Base-by-base conservation (phyloP, 2,888 invertebrate species). In the Hirtodrosophila confusa region DNA sequence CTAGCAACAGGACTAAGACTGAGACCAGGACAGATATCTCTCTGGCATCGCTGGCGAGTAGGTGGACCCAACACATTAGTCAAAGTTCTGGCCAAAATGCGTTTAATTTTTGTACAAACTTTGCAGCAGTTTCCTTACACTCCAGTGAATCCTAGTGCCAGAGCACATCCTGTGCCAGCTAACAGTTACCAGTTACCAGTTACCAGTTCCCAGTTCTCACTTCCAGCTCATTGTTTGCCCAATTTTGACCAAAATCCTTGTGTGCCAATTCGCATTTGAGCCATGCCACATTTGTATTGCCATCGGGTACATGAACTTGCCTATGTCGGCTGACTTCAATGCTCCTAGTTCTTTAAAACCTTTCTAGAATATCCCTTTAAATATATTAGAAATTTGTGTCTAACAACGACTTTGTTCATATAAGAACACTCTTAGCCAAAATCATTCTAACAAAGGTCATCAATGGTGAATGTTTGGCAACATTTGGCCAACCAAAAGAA, bases 101-200 rank as follows among this genome's bases (percentile, higher is more conserved):
- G 48, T 56, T 69, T 76, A 76, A 82, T 79, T 82, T 82, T 69
- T 64, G 73, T 62, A 61, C 76, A 75, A 73, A 73, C 57, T 64
- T 78, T 47, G 55, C 49, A 36, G 51, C 41, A 63, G 37, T 51
- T 69, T 24, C 36, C 41, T 58, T 60, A 54, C 53, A 68, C 58
- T 55, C 39, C 41, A 72, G 41, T 68, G 75, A 48, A 29, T 68
- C 53, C 53, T 27, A 53, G 44, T 50, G 57, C 49, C 39, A 54
- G 47, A 53, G 8, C 43, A 23, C 31, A 31, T 50, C 47, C 64
- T 37, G 50, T 12, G 10, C 11, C 11, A 44, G 53, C 35, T 48
- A 47, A 41, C 41, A 11, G 41, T 35, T 35, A 23, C 47, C 57
- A 36, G 57, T 37, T 51, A 41, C 39, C 57, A 53, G 40, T 39